Base-by-base conservation (phyloP, 2,113 vertebrate species). In the Natator depressus region DNA sequence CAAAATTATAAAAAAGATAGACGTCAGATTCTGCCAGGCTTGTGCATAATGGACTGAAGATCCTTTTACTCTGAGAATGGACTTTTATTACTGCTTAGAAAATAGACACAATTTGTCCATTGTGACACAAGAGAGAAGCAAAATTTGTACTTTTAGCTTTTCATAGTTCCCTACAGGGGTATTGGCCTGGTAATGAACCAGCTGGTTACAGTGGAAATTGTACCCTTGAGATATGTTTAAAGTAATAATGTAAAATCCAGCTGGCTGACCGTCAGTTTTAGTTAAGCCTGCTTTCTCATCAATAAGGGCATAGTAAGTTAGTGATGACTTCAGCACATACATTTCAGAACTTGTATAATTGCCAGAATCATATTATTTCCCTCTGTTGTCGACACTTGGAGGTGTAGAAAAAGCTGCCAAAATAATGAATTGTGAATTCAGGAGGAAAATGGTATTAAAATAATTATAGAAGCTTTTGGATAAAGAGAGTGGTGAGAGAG, bases 301-400 rank as follows among this genome's bases (percentile, higher is more conserved):
- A 95, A 89, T 91, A 85, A 93, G 2, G 9, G 47, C 90, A 54
- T 59, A 59, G 31, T 35, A 75, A 84, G 80, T 42, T 46, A 42
- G 46, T 59, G 80, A 42, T 98, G 91, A 81, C 84, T 80, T 95
- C 97, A 97, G 22, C 57, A 47, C 85, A 90, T 93, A 95, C 25
- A 85, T 96, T 93, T 94, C 91, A 93, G 46, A 95, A 82, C 17
- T 22, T 57, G 91, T 96, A 50, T 2, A 84, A 95, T 82, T 29
- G n/a, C 94, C 95, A 96, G 84, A 78, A 69, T 62, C 93, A 83
- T 50, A 25, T 93, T 97, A 90, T 96, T 98, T 96, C 93, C 88
- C 95, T 94, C 85, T 94, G 62, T 97, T 96, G 93, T 98, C 80
- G 25, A 62, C 95, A 93, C 91, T 87, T 95, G 90, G 53, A 75